Conservation (phyloP, 2,113 vertebrate genomes). For the Scartelaos histophorus region DNA sequence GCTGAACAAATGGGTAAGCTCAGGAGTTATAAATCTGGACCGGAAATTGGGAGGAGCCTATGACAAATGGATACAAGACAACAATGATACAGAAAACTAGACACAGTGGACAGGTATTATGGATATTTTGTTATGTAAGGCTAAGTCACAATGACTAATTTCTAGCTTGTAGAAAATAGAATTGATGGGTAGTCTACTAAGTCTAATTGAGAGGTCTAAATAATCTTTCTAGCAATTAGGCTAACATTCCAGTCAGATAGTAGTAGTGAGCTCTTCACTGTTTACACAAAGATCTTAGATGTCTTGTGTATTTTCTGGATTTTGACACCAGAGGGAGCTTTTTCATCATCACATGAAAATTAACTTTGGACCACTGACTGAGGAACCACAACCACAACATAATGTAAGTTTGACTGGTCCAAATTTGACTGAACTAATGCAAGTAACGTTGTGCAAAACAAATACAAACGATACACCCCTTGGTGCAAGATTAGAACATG, state of each 20-base stretch:
- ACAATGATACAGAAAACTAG: neutral
- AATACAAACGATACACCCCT: neutral
- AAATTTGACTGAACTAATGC: neutral
- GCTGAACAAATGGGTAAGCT: constrained; percentile 86
- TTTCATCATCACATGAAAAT: neutral
- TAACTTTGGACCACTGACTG: neutral
- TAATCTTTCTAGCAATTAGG: too few species aligned
- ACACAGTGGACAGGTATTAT: neutral
- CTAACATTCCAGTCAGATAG: too few species aligned
- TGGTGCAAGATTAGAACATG: neutral
- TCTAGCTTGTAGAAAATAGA: too few species aligned
- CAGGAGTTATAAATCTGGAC: constrained; percentile 82
- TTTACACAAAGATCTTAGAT: too few species aligned
- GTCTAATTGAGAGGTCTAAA: too few species aligned
- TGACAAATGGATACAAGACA: constrained; percentile 12
- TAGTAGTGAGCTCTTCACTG: too few species aligned
- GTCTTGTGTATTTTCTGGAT: neutral
- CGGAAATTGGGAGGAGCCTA: constrained; percentile 76
- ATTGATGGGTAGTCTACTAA: too few species aligned
- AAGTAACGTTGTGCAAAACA: neutral
- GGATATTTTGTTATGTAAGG: neutral
- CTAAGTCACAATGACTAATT: too few species aligned
- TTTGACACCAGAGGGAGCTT: constrained; percentile 29
- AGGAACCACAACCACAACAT: neutral
- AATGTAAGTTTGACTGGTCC: neutral